Base-by-base conservation (phyloP, 2,113 vertebrate species). In the Todiramphus saurophagus region DNA sequence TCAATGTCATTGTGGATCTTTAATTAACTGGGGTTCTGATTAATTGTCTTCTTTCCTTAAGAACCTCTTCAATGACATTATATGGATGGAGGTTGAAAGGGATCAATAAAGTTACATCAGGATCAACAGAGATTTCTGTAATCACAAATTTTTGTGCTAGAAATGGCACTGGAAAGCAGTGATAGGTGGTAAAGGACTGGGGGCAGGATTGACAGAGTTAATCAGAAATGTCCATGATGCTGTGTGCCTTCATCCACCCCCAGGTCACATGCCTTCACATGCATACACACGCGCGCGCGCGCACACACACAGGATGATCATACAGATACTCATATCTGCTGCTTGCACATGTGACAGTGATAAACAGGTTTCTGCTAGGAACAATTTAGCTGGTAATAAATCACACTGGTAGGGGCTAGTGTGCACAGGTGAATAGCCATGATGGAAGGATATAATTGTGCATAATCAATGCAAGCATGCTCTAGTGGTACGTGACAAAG, bases 331-430 rank as follows among this genome's bases (percentile, higher is more conserved):
- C 93, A 87, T 96, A 96, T 92, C 92, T 93, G 80, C 88, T 87
- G 18, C 87, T 83, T 81, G 76, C 73, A 92, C 23, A 50, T 92
- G 87, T 97, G 98, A 97, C 97, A 97, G 75, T 97, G 97, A 98
- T 93, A 96, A 98, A 98, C 93, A 96, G 83, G 91, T 78, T 96
- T 96, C 60, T 96, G 95, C 83, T 97, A 88, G 77, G 85, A 98
- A 96, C 95, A 96, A 94, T 97, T 97, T 87, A 96, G 78, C 48
- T 70, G 50, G 88, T 91, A 97, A 98, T 98, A 98, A 97, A 98
- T 98, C 98, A 98, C 53, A 70, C 60, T 14, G 35, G 87, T 89
- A 84, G 73, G 27, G 73, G 41, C 33, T 81, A 63, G 83, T 70
- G 78, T 93, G 59, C 83, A 82, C 90, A 97, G 87, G 88, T 94